A percentile compares a stretch with the other conserved stretches of the same genome.
These are phyloP conservation scores for Papilio aristodemus DNA, from an alignment of 1,140 invertebrate species.

Conservation along the genomic window DNA sequence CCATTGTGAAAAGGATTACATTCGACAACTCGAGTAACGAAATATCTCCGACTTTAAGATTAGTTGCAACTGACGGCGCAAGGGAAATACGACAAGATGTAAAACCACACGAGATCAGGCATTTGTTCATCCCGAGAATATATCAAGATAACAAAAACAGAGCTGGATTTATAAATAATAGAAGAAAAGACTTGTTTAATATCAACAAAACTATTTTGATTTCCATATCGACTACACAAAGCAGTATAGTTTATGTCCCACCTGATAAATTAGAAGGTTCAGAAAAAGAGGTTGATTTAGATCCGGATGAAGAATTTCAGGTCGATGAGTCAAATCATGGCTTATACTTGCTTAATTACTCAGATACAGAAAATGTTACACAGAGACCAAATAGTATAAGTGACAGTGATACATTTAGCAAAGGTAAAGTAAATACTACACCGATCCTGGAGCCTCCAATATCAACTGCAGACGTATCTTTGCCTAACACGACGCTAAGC, in stretches of 20 bases:
- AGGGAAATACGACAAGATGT: conserved; percentile 67
- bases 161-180: conserved; percentile 69
- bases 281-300: conserved; percentile 73
- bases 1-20: conserved; percentile 68
- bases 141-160: conserved; percentile 72
- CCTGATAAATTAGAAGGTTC: conserved; percentile 71
- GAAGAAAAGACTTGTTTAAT: conserved; percentile 62
- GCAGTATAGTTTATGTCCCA: conserved; percentile 65
- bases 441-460: conserved; percentile 49
- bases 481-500: conserved; percentile 44
- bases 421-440: conserved; percentile 58
- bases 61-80: conserved; percentile 62
- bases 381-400: conserved; percentile 50
- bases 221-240: conserved; percentile 55
- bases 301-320: conserved; percentile 79
- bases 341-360: conserved; percentile 76
- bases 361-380: conserved; percentile 69
- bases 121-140: conserved; percentile 67
- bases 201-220: conserved; percentile 48
- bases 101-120: conserved; percentile 73
- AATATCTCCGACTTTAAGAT: conserved; percentile 57
- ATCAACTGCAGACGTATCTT: conserved; percentile 38
- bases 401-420: conserved; percentile 51
- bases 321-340: conserved; percentile 80
- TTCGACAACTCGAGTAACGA: conserved; percentile 69